Percentiles rank a stretch among this genome's conserved stretches.
Conservation (phyloP, 2,113 vertebrate genomes). For the Platysternon megacephalum region DNA sequence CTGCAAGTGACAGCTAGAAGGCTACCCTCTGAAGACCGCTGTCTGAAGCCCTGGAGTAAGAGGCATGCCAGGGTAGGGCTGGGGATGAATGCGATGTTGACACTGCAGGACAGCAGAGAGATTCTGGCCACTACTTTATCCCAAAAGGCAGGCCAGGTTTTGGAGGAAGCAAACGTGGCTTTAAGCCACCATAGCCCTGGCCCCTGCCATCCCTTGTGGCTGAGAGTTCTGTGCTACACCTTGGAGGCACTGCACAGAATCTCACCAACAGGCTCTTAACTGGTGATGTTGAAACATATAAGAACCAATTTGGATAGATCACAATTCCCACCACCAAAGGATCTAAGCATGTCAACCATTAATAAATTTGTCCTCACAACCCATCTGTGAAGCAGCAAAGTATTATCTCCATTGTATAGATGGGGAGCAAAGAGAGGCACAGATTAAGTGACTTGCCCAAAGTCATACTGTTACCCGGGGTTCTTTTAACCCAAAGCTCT, state of each 20-base stretch:
- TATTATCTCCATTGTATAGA: not conserved
- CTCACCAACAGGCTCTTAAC: not conserved
- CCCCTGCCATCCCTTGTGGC: accelerated
- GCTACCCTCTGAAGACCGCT: accelerated
- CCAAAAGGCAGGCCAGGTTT: not conserved
- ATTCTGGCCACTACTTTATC: not conserved
- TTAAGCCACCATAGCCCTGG: not conserved
- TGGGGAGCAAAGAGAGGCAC: not conserved
- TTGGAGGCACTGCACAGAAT: not conserved
- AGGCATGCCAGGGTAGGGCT: not conserved
- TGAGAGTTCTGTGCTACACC: not conserved
- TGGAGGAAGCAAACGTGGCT: not conserved
- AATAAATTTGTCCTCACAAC: not conserved
- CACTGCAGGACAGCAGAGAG: accelerated
- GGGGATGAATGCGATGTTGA: not conserved
- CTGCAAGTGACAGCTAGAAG: not conserved
- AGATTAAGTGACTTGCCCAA: not conserved
- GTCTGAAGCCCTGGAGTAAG: not conserved
- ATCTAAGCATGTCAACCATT: not conserved
- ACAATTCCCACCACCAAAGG: not conserved
- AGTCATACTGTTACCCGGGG: not conserved
- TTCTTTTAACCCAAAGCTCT: too few species aligned
- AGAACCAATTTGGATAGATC: not conserved
- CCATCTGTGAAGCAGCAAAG: not conserved
- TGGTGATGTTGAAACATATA: not conserved